Conservation (phyloP, 2,113 vertebrate genomes). For the Neolamprologus brichardi region DNA sequence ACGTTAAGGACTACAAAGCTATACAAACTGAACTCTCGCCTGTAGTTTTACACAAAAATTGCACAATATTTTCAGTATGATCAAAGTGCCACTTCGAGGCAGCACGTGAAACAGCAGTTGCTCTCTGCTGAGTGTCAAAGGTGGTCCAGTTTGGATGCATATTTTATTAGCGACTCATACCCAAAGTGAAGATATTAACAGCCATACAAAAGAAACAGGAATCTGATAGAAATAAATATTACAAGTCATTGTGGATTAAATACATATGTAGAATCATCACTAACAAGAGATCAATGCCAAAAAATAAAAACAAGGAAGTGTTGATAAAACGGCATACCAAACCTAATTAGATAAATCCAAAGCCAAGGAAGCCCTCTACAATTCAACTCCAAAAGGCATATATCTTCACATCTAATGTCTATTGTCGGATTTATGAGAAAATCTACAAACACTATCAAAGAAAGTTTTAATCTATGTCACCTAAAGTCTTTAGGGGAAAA, state of each 20-base stretch:
- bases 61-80: constrained; percentile 48
- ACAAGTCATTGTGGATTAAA: constrained; percentile 74
- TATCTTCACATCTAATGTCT: constrained; percentile 67
- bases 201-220: constrained; percentile 56
- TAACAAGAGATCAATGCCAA: constrained; percentile 63
- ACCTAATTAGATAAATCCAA: constrained; percentile 74
- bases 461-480: constrained; percentile 29
- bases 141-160: constrained; percentile 30
- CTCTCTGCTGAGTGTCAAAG: constrained; percentile 11
- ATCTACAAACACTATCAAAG: constrained; percentile 34
- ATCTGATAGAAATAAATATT: constrained; percentile 84
- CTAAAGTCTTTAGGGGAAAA: constrained; percentile 2
- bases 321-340: constrained; percentile 65
- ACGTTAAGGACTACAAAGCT: constrained; percentile 25
- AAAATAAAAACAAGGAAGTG: constrained; percentile 38
- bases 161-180: constrained; percentile 34
- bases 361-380: constrained; percentile 70
- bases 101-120: not conserved
- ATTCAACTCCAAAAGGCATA: constrained; percentile 72
- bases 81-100: constrained; percentile 14
- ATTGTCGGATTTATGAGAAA: constrained; percentile 35
- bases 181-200: constrained; percentile 46
- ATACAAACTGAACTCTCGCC: constrained; percentile 32
- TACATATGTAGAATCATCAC: constrained; percentile 66
- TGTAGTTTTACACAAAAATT: constrained; percentile 41